Conservation (phyloP, 1,140 invertebrate genomes). For the Triops longicaudatus region DNA sequence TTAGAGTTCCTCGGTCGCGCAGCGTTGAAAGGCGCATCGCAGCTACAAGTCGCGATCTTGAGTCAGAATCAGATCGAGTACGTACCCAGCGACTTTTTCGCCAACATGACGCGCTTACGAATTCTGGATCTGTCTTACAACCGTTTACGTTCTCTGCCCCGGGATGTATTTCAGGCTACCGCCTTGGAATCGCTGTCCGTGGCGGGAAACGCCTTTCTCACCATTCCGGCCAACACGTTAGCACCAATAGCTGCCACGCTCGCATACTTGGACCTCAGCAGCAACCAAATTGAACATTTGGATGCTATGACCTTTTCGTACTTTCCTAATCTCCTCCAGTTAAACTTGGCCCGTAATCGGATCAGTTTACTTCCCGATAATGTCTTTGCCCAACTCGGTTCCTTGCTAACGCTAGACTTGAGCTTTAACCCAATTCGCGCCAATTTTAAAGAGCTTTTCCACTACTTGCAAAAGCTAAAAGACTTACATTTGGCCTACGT, state of each 20-base stretch:
- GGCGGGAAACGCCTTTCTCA: constrained; percentile 64
- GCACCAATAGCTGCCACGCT: constrained; percentile 31
- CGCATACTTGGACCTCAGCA: constrained; percentile 55
- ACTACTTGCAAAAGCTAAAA: constrained; percentile 69
- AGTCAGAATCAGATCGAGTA: constrained; percentile 66
- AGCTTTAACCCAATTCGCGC: constrained; percentile 70
- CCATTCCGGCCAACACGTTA: constrained; percentile 43
- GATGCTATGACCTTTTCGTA: constrained; percentile 78
- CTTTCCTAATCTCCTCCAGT: constrained; percentile 59
- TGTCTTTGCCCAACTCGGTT: constrained; percentile 70
- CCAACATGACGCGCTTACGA: constrained; percentile 61
- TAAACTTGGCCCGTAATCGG: constrained; percentile 70
- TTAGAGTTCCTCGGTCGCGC: constrained; percentile 62
- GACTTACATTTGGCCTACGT: constrained; percentile 63
- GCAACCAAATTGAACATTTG: constrained; percentile 75
- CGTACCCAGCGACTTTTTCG: constrained; percentile 70
- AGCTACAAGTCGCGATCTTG: constrained; percentile 67
- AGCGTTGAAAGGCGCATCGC: constrained; percentile 49
- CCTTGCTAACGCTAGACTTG: constrained; percentile 66
- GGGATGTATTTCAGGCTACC: constrained; percentile 69
- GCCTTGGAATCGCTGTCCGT: constrained; percentile 70
- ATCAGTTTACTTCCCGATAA: constrained; percentile 78
- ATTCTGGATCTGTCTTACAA: constrained; percentile 68
- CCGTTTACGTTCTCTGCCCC: constrained; percentile 60
- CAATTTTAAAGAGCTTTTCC: constrained; percentile 82